A percentile compares a stretch with the other conserved stretches of the same genome.
These are phyloP conservation scores for Dioctria linearis DNA, from an alignment of 2,888 invertebrate species.

Conservation along the genomic window DNA sequence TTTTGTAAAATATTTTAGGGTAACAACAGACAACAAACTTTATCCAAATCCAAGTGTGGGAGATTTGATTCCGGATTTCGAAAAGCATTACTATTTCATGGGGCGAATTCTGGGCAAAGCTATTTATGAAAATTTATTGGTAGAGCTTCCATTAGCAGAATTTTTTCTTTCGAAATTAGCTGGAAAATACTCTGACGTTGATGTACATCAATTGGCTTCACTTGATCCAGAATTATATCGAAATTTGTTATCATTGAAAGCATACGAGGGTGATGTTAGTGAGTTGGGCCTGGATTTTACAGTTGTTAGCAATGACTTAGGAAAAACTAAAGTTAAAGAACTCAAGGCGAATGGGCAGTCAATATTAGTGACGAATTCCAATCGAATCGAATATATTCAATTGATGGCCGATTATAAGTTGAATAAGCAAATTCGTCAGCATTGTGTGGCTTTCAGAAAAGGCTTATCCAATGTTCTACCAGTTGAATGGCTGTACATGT, in stretches of 20 bases:
- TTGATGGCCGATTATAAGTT: constrained; percentile 96
- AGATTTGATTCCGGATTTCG: constrained; percentile 87
- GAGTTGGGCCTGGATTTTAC: constrained; percentile 95
- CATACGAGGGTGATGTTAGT: constrained; percentile 87
- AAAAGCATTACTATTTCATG: constrained; percentile 93
- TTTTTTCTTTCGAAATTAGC: constrained; percentile 94
- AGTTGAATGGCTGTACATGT: constrained; percentile 94
- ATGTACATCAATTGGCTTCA: constrained; percentile 93
- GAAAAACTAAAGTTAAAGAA: constrained; percentile 91
- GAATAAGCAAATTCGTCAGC: constrained; percentile 89
- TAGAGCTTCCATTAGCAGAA: constrained; percentile 95
- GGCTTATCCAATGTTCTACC: constrained; percentile 93
- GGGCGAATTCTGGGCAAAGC: constrained; percentile 97
- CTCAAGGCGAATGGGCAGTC: constrained; percentile 91
- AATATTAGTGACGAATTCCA: constrained; percentile 91
- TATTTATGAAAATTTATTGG: constrained; percentile 93
- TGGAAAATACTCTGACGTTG: constrained; percentile 81
- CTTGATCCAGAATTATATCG: constrained; percentile 90
- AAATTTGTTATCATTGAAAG: constrained; percentile 89
- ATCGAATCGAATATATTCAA: constrained; percentile 97
- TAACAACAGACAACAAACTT: constrained; percentile 92
- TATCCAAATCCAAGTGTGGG: constrained; percentile 97
- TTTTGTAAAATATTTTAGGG: constrained; percentile 63
- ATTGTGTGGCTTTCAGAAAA: constrained; percentile 89
- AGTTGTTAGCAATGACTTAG: constrained; percentile 89